Evolutionary conservation across 2,797 vertebrate genomes (phyloP), one percentile per base, ranked within the genome.

Genomic region (Clamator glandarius): DNA sequence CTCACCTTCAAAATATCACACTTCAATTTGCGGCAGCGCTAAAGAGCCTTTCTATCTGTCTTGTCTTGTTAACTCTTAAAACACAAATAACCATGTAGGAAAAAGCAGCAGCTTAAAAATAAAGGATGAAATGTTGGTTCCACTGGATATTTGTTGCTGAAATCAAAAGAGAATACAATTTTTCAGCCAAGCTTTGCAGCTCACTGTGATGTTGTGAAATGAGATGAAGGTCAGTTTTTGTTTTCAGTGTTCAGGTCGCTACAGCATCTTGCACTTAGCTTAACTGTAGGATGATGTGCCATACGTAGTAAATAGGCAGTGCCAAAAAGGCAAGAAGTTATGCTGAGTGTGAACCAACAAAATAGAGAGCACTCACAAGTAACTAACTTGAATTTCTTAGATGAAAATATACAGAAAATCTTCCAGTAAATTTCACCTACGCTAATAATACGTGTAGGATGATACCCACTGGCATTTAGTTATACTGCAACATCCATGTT

Each of bases 51-150:
- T 91, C 80, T 67, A 54, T 74, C 70, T 89, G 26, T 87, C 57
- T 92, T 89, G 28, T 75, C 80, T 82, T 90, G 18, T 90, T 95
- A 92, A 87, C 72, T 83, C 61, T 70, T 92, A 87, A 92, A 87
- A 87, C 61, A 67, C 15, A 72, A 29, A 29, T 57, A 79, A 78
- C 42, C 62, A 14, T 44, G 35, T 51, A 80, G 68, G 26, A 59
- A 54, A 80, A 87, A 75, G 28, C 11, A 85, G 8, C 33, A 79
- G 7, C 41, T 70, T 89, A 46, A 90, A 93, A 84, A 78, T 48
- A 69, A 87, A 75, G 21, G 85, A 51, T 1, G 1, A 16, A 29
- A 0, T 72, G 90, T 83, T 83, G 9, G 4, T 69, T 94, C 61
- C n/a, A 42, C n/a, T 77, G 54, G 18, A n/a, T 86, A 28, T 81